Evolutionary conservation across 2,888 invertebrate species (phyloP).

Genomic region (Lepidocyrtoides sp.): DNA sequence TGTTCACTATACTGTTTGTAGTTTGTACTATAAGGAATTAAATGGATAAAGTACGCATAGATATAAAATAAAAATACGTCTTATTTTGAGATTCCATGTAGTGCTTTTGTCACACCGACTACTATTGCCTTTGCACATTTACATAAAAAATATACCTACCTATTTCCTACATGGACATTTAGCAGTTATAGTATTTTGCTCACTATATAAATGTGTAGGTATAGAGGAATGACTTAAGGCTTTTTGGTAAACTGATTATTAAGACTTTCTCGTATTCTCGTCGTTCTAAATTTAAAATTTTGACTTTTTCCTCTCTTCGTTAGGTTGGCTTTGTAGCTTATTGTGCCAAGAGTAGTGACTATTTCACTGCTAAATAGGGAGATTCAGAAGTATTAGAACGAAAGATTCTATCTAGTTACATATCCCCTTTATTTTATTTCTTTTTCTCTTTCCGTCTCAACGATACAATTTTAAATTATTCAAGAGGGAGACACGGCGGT

Average conservation of each 20-base stretch:
- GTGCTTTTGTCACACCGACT: no score
- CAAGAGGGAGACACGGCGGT: neutral
- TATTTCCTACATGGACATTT: no score
- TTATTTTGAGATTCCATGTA: no score
- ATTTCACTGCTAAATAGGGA: neutral
- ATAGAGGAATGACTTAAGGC: neutral
- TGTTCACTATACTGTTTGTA: no score
- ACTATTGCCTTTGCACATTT: neutral
- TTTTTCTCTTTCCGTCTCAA: neutral
- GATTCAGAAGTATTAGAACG: neutral
- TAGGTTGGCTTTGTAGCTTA: neutral
- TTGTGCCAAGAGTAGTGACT: neutral
- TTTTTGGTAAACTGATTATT: conserved; percentile 6
- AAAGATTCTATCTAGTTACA: neutral
- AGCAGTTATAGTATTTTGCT: no score
- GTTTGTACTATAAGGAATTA: no score
- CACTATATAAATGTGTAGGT: neutral
- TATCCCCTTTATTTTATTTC: neutral
- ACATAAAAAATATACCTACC: neutral
- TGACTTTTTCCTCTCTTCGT: neutral
- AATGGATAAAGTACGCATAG: no score
- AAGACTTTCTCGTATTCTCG: neutral
- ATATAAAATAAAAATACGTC: no score
- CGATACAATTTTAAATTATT: conserved; percentile 42
- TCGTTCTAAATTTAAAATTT: neutral